phyloP scores from a whole-genome alignment of 2,888 invertebrate genomes.

The Tortrix viridana region DNA sequence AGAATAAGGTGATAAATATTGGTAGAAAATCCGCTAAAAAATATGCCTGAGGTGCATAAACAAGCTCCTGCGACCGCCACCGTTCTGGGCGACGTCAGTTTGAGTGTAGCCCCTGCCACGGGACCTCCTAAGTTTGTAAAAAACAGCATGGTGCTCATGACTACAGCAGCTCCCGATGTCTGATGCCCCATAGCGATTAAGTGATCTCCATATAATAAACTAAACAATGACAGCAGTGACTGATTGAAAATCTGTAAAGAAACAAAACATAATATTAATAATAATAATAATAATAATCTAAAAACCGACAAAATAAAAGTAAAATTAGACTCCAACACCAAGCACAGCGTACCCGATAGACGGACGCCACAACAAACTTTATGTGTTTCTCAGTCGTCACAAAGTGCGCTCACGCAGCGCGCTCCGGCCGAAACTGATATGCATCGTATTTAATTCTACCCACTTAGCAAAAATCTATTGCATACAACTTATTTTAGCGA shows the following conservation, averaged over 20 bases:
- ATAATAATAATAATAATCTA: too few species aligned
- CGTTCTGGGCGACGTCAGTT: constrained; percentile 71
- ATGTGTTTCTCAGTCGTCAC: too few species aligned
- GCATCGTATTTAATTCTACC: too few species aligned
- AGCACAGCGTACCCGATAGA: too few species aligned
- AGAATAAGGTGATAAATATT: constrained; percentile 73
- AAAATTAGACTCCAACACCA: too few species aligned
- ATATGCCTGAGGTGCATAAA: constrained; percentile 71
- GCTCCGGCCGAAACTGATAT: too few species aligned
- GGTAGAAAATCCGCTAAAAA: constrained; percentile 74
- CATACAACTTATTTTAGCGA: too few species aligned
- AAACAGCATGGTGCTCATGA: constrained; percentile 87
- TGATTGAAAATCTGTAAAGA: constrained; percentile 87
- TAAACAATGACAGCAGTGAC: constrained; percentile 88
- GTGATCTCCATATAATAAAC: constrained; percentile 87
- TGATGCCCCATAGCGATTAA: constrained; percentile 85
- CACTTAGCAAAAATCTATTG: too few species aligned
- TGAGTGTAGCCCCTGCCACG: constrained; percentile 87
- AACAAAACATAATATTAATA: constrained; percentile 21
- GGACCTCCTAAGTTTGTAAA: constrained; percentile 87
- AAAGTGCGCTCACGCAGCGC: too few species aligned
- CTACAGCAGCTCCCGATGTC: constrained; percentile 87
- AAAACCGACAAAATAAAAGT: too few species aligned
- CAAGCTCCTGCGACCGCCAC: constrained; percentile 72
- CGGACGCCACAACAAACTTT: too few species aligned